These are phyloP conservation scores for Diploptera punctata DNA, from an alignment of 2,888 invertebrate species.

Conservation along the genomic window DNA sequence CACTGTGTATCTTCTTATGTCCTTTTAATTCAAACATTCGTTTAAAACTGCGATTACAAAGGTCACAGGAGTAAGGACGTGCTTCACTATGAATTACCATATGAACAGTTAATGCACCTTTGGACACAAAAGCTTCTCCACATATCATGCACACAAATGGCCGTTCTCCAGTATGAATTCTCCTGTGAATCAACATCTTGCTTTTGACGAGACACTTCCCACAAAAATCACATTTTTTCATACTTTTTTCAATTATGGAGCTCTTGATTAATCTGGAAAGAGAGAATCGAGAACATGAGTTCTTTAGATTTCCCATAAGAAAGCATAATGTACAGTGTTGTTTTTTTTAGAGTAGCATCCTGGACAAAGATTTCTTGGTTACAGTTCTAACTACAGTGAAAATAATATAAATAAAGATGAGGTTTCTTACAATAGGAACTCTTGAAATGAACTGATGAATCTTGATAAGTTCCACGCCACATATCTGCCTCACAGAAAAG, in stretches of 20 bases:
- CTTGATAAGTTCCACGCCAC: too few species aligned
- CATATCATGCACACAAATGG: slow-evolving; percentile 48
- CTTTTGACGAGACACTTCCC: slow-evolving; percentile 33
- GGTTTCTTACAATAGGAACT: too few species aligned
- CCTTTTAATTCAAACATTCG: slow-evolving; percentile 25
- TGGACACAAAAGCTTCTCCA: slow-evolving; percentile 44
- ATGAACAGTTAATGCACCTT: slow-evolving; percentile 39
- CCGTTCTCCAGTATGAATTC: slow-evolving; percentile 38
- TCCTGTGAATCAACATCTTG: slow-evolving; percentile 37
- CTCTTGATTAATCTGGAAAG: slow-evolving; percentile 37
- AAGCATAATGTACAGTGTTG: too few species aligned
- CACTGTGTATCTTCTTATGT: slow-evolving; percentile 42
- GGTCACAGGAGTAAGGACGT: slow-evolving; percentile 27
- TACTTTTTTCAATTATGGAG: slow-evolving; percentile 14
- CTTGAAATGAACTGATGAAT: too few species aligned
- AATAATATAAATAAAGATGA: too few species aligned
- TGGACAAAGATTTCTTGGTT: too few species aligned
- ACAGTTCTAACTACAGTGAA: too few species aligned
- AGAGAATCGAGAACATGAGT: slow-evolving; percentile 27
- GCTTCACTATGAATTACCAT: slow-evolving; percentile 34
- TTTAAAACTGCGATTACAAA: slow-evolving; percentile 49
- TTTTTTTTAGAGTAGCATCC: too few species aligned
- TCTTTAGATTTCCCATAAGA: background rate
- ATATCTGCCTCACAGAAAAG: too few species aligned
- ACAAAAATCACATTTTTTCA: slow-evolving; percentile 38